Conservation (phyloP, 2,888 invertebrate genomes). For the Limulus polyphemus region DNA sequence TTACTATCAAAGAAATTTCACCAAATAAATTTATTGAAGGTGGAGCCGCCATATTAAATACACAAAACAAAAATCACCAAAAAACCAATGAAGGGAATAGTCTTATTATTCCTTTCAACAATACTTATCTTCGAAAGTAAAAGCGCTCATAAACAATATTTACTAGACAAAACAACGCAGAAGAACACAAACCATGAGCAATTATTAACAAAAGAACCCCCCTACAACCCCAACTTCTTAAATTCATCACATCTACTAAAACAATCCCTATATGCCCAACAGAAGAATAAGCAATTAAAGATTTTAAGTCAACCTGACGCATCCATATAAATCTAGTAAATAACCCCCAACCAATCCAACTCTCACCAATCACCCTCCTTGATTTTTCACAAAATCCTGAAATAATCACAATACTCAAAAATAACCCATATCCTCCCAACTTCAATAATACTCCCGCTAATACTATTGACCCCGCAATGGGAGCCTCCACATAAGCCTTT, state of each 20-base stretch:
- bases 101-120: constrained; percentile 51
- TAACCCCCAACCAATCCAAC: not conserved
- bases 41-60: constrained; percentile 51
- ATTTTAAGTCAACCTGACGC: constrained; percentile 54
- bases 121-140: constrained; percentile 45
- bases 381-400: too few relatives aligned
- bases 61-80: constrained; percentile 51
- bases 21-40: constrained; percentile 54
- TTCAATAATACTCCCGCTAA: too few relatives aligned
- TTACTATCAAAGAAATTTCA: constrained; percentile 32
- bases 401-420: too few relatives aligned
- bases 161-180: constrained; percentile 6
- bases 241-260: constrained; percentile 32
- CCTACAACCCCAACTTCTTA: constrained; percentile 7
- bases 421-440: too few relatives aligned
- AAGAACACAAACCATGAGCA: constrained; percentile 8
- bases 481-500: too few relatives aligned
- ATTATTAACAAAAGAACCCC: constrained; percentile 20
- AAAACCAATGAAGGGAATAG: constrained; percentile 46
- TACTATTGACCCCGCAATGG: too few relatives aligned
- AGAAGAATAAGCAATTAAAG: constrained; percentile 61
- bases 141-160: constrained; percentile 27
- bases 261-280: constrained; percentile 56
- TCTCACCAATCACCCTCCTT: too few relatives aligned
- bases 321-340: constrained; percentile 30